phyloP scores from a whole-genome alignment of 2,888 invertebrate species.

The Rhagonycha fulva region DNA sequence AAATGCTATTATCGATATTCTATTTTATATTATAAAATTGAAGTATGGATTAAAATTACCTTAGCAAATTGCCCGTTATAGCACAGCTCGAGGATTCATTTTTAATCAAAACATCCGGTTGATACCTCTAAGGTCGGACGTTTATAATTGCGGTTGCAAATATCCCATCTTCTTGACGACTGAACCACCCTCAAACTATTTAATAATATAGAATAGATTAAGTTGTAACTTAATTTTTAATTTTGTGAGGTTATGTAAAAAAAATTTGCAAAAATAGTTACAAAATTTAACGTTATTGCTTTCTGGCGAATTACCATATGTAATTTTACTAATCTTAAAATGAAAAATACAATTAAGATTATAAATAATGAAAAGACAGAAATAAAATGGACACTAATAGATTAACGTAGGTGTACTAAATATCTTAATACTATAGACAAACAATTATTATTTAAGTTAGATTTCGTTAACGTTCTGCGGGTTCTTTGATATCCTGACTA shows the following conservation, averaged over 20 bases:
- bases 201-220: not conserved
- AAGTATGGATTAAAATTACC: not conserved
- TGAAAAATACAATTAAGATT: not conserved
- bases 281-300: not conserved
- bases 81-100: not conserved
- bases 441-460: constrained; percentile 9
- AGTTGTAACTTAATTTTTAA: not conserved
- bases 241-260: not conserved
- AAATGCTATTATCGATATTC: not conserved
- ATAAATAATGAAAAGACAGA: not conserved
- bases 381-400: not conserved
- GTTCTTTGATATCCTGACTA: constrained; percentile 18
- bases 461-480: constrained; percentile 19
- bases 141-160: not conserved
- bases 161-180: not conserved
- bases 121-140: not conserved
- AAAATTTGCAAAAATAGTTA: not conserved
- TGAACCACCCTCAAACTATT: not conserved
- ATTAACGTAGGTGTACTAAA: not conserved
- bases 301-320: not conserved
- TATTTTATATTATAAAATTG: not conserved
- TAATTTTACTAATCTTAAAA: not conserved
- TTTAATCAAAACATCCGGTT: not conserved
- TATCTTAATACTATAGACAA: constrained; percentile 2
- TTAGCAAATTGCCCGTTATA: not conserved